Evolutionary conservation across 2,888 invertebrate species (phyloP).

Genomic region (Siphlonurus alternatus): DNA sequence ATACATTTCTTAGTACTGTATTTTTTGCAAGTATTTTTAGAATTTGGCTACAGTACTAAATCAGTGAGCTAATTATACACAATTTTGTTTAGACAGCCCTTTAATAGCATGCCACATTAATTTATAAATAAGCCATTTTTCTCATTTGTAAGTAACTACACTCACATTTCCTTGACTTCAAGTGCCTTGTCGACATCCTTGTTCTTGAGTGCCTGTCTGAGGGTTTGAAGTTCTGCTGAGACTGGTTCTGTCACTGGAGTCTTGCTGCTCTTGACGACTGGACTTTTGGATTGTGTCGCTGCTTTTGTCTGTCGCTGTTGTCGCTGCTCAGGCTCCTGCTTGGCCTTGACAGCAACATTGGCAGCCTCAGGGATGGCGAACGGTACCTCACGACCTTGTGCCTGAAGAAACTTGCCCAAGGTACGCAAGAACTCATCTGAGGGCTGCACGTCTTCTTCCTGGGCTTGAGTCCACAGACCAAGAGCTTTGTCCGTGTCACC

Average conservation of each 20-base stretch:
- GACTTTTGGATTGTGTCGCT: not conserved
- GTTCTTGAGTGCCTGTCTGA: constrained; percentile 27
- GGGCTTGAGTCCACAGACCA: constrained; percentile 64
- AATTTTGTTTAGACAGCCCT: too few species aligned
- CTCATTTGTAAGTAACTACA: constrained; percentile 2
- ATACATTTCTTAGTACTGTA: too few species aligned
- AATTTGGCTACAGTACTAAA: too few species aligned
- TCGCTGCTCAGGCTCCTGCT: not conserved
- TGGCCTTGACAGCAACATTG: not conserved
- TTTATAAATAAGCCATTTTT: too few species aligned
- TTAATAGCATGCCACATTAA: too few species aligned
- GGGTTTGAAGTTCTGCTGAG: constrained; percentile 13
- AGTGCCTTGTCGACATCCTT: constrained; percentile 33
- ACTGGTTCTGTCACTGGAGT: constrained; percentile 8
- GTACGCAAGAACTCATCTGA: constrained; percentile 45
- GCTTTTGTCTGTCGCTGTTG: constrained; percentile 7
- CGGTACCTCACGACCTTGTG: constrained; percentile 47
- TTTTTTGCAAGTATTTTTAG: too few species aligned
- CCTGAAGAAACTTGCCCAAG: constrained; percentile 46
- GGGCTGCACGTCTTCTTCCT: constrained; percentile 63
- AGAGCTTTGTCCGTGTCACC: constrained; percentile 58
- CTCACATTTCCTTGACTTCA: constrained; percentile 23
- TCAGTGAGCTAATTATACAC: too few species aligned
- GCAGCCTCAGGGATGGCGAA: constrained; percentile 40
- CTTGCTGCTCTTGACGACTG: constrained; percentile 4